Percentiles rank a stretch among this genome's conserved stretches.
Conservation (phyloP, 2,113 vertebrate genomes). For the Tympanuchus pallidicinctus region DNA sequence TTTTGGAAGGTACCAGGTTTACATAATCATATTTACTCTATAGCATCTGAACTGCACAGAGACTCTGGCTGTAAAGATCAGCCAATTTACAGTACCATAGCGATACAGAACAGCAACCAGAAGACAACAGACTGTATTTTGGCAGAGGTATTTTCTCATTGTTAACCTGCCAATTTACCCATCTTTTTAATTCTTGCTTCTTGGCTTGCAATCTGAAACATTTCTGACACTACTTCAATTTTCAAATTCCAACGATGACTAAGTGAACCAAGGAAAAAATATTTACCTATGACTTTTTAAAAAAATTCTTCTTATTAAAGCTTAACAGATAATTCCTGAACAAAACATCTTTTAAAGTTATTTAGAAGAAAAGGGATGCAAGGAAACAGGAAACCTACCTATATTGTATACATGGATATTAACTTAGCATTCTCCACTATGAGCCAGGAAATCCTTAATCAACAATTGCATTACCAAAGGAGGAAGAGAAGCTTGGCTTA, state of each 20-base stretch:
- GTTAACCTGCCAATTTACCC: slow-evolving; percentile 18
- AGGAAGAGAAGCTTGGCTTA: background rate
- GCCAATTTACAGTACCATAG: background rate
- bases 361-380: background rate
- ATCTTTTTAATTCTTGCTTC: slow-evolving; percentile 41
- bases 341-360: background rate
- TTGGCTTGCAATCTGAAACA: slow-evolving; percentile 26
- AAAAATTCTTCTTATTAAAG: background rate
- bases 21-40: background rate
- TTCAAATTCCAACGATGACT: background rate
- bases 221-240: slow-evolving; percentile 22
- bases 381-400: background rate
- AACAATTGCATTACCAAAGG: background rate
- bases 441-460: background rate
- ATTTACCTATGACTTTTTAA: background rate
- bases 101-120: background rate
- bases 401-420: background rate
- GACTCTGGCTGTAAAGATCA: background rate
- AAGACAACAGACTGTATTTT: background rate
- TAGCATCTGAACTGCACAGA: background rate
- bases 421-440: background rate
- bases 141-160: slow-evolving; percentile 24
- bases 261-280: background rate
- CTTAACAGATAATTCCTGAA: background rate
- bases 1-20: background rate